These are phyloP conservation scores for Diplodus puntazzo DNA, from an alignment of 2,797 vertebrate species.

Conservation along the genomic window DNA sequence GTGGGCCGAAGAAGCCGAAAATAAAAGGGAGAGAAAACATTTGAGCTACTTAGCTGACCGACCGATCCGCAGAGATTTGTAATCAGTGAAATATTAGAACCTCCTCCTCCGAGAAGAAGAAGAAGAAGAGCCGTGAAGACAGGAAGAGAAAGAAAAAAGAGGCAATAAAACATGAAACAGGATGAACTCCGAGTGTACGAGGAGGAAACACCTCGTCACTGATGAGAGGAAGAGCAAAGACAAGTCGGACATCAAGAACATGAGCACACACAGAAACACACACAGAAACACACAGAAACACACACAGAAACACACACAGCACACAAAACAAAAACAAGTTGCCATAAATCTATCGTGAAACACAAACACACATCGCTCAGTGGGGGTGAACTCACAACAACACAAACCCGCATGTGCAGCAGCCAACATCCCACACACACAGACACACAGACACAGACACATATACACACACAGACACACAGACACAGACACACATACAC, in stretches of 20 bases:
- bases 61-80: background rate
- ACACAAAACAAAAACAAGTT: constrained; percentile 33
- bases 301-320: background rate
- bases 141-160: background rate
- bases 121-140: background rate
- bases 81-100: constrained; percentile 23
- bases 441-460: constrained; percentile 2
- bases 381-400: constrained; percentile 4
- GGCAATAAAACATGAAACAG: constrained; percentile 13
- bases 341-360: constrained; percentile 41
- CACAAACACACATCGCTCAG: constrained; percentile 47
- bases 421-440: background rate
- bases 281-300: background rate
- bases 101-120: background rate
- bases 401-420: constrained; percentile 16
- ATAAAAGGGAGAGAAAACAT: constrained; percentile 29
- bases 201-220: background rate
- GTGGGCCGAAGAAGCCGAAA: constrained; percentile 3
- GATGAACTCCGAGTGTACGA: background rate
- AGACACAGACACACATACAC: too few relatives aligned
- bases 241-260: constrained; percentile 33
- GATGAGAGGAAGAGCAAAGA: constrained; percentile 14
- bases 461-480: too few relatives aligned
- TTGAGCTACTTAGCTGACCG: constrained; percentile 30
- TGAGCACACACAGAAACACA: constrained; percentile 18